phyloP scores from a whole-genome alignment of 1,140 invertebrate species.

The Carposina sasakii region DNA sequence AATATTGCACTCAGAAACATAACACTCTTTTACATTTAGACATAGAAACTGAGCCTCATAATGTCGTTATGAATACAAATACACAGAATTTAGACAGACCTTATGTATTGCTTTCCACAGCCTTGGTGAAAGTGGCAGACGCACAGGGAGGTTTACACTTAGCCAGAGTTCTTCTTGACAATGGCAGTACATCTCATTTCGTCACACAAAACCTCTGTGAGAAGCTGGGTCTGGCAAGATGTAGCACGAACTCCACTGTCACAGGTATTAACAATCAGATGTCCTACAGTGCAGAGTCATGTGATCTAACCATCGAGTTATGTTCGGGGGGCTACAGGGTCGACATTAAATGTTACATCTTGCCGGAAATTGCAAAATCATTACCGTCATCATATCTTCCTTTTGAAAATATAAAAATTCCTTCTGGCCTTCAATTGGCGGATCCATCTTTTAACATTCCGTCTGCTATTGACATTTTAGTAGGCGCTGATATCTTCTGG shows the following conservation, averaged over 20 bases:
- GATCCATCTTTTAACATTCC: constrained; percentile 34
- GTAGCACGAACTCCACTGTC: constrained; percentile 11
- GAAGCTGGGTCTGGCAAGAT: constrained; percentile 20
- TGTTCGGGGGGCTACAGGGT: not conserved
- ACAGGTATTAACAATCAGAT: constrained; percentile 12
- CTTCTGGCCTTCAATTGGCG: constrained; percentile 28
- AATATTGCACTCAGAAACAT: no score
- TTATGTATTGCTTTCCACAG: constrained; percentile 26
- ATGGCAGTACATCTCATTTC: constrained; percentile 26
- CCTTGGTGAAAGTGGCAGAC: constrained; percentile 19
- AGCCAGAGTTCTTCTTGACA: constrained; percentile 23
- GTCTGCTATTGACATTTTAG: constrained; percentile 28
- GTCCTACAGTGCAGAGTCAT: constrained; percentile 1
- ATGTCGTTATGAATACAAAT: no score
- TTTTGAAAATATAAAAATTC: constrained; percentile 15
- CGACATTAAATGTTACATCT: not conserved
- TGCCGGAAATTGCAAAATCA: no score
- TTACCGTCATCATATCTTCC: constrained; percentile 5
- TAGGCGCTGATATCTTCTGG: constrained; percentile 34
- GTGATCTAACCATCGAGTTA: not conserved
- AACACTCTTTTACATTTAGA: no score
- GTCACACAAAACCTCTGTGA: constrained; percentile 17
- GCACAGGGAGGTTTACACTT: constrained; percentile 11
- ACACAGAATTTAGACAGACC: no score
- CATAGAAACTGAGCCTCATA: no score